phyloP scores from a whole-genome alignment of 2,888 invertebrate species.

The Hirtodrosophila alboralis region DNA sequence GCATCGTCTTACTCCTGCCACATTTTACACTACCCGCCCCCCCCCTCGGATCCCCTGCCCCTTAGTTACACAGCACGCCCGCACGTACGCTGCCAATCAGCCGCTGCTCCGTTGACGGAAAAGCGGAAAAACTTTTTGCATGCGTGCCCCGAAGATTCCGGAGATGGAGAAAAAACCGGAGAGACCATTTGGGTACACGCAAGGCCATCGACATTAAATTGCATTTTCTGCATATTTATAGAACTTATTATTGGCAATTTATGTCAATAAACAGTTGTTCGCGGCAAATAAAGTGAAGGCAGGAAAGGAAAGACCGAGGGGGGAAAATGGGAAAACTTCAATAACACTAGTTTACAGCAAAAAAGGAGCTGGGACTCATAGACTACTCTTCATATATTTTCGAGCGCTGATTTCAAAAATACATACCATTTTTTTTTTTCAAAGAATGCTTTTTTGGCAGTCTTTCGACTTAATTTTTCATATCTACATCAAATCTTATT shows the following conservation, averaged over 20 bases:
- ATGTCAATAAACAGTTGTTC: slow-evolving; percentile 39
- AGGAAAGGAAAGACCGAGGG: too few relatives aligned
- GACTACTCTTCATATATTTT: too few relatives aligned
- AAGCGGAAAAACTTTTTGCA: slow-evolving; percentile 45
- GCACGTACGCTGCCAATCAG: slow-evolving; percentile 66
- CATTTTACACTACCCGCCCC: slow-evolving; percentile 2
- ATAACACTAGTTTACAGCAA: too few relatives aligned
- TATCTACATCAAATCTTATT: too few relatives aligned
- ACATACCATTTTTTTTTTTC: too few relatives aligned
- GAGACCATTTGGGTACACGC: slow-evolving; percentile 1
- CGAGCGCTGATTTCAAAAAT: too few relatives aligned
- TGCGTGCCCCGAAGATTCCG: background rate
- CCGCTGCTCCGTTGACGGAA: slow-evolving; percentile 13
- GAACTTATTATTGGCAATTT: slow-evolving; percentile 43
- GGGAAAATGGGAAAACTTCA: too few relatives aligned
- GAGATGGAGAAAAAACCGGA: background rate
- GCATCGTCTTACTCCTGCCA: slow-evolving; percentile 22
- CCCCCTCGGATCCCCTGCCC: background rate
- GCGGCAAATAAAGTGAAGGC: background rate
- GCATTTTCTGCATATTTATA: slow-evolving; percentile 51
- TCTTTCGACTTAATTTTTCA: too few relatives aligned
- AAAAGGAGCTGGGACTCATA: too few relatives aligned
- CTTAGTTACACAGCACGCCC: slow-evolving; percentile 45
- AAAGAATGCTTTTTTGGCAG: too few relatives aligned
- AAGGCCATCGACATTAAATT: slow-evolving; percentile 54